Evolutionary conservation across 2,888 invertebrate genomes (phyloP).

Genomic region (Drosophila meridiana): DNA sequence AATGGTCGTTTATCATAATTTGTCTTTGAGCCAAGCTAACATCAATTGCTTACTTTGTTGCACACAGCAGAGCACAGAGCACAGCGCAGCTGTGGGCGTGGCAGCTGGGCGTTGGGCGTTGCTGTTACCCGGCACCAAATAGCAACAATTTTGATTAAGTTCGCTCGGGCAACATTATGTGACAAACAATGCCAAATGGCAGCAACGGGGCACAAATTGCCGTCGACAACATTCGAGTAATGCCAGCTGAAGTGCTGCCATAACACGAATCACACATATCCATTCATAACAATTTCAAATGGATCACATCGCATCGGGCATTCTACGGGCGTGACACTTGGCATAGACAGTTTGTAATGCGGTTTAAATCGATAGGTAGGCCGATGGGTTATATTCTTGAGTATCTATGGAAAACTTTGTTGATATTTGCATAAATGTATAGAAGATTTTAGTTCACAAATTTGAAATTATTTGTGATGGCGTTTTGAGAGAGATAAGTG

Average conservation of each 20-base stretch:
- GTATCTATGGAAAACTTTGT: neutral
- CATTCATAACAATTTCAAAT: slow-evolving; percentile 41
- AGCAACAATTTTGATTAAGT: slow-evolving; percentile 53
- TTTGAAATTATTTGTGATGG: too few relatives aligned
- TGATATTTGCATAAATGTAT: neutral
- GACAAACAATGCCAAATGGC: slow-evolving; percentile 25
- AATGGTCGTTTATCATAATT: slow-evolving; percentile 77
- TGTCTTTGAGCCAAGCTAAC: slow-evolving; percentile 65
- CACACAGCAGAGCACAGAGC: neutral
- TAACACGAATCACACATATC: slow-evolving; percentile 36
- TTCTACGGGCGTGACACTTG: slow-evolving; percentile 9
- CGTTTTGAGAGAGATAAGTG: too few relatives aligned
- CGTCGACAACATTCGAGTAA: slow-evolving; percentile 20
- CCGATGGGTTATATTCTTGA: neutral
- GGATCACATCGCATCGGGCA: slow-evolving; percentile 17
- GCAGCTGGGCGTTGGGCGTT: slow-evolving; percentile 34
- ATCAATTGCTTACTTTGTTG: slow-evolving; percentile 59
- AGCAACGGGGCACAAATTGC: slow-evolving; percentile 30
- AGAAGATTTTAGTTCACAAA: neutral
- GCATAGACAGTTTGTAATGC: neutral
- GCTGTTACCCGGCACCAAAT: slow-evolving; percentile 19
- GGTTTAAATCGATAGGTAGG: slow-evolving; percentile 6
- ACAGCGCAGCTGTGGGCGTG: slow-evolving; percentile 30
- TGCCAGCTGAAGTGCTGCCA: slow-evolving; percentile 31
- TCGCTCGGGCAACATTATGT: slow-evolving; percentile 31